Base-by-base conservation (phyloP, 2,797 vertebrate genomes). In the Lutjanus argentimaculatus region DNA sequence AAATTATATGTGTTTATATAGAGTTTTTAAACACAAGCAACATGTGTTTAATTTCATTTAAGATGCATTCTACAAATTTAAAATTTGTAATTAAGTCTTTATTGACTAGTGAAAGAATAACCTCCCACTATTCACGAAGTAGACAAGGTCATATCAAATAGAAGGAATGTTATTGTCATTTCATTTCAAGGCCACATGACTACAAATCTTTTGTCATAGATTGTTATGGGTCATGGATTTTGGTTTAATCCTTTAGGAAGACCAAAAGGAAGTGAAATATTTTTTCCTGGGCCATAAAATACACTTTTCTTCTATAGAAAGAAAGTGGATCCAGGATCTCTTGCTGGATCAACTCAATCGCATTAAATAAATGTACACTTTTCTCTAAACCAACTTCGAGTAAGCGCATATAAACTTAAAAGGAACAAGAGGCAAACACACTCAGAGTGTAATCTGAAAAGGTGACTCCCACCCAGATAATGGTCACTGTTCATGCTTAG, bases 21-120 rank as follows among this genome's bases (percentile, higher is more conserved):
- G n/a, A 48, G 19, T 45, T 49, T 25, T 66, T 45, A 42, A 70
- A 59, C 15, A 64, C 7, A 48, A n/a, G 53, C 45, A 71, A 30
- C 12, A 52, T 30, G 16, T 15, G 19, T 61, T 59, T 56, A 0
- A 22, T 12, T 45, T 40, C 1, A 72, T 68, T 52, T 45, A 12
- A 45, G 21, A 3, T 62, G 30, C 8, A 45, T 66, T 71, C 56
- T 13, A 66, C 7, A 51, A 59, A 56, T 43, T 11, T 2, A 14
- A 19, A 48, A 57, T 36, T 11, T 57, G 6, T 2, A 19, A 7
- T n/a, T 2, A 15, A 65, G 12, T 70, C 2, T 21, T 53, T 4
- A 15, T 11, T 17, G 14, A 42, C 1, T 7, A 11, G 12, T 74
- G 11, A 49, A 61, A 13, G 6, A 56, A 9, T 63, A 19, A 57